A percentile compares a stretch with the other conserved stretches of the same genome.
These are phyloP conservation scores for Alca torda DNA, from an alignment of 2,797 vertebrate species.

Conservation along the genomic window DNA sequence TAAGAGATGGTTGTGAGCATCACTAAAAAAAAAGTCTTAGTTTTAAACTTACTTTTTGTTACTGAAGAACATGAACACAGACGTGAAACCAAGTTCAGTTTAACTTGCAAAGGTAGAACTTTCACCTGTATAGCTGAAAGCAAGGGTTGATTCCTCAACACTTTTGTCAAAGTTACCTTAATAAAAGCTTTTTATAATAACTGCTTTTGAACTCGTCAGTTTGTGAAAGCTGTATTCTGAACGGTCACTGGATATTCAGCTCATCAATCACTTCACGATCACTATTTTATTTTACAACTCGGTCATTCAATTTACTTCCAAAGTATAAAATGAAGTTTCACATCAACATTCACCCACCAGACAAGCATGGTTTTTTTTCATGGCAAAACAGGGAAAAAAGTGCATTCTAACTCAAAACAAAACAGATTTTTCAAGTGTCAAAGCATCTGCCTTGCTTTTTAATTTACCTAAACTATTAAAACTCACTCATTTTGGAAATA, in stretches of 20 bases:
- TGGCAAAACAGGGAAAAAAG: accelerated
- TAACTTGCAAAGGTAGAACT: not conserved
- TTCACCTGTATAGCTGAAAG: not conserved
- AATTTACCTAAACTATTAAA: not conserved
- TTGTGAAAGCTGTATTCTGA: not conserved
- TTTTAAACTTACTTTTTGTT: not conserved
- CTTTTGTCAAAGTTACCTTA: not conserved
- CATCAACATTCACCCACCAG: not conserved
- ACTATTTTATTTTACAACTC: not conserved
- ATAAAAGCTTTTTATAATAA: not conserved
- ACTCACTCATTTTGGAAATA: not conserved
- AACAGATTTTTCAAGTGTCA: not conserved
- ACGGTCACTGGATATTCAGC: not conserved
- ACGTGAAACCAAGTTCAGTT: not conserved
- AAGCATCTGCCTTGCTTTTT: not conserved
- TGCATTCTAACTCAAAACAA: not conserved
- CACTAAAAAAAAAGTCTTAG: not conserved
- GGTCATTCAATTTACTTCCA: not conserved
- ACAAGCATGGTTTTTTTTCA: accelerated
- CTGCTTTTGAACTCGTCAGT: not conserved
- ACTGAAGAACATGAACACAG: not conserved
- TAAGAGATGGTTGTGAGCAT: not conserved
- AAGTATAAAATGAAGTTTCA: not conserved
- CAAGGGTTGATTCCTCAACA: not conserved
- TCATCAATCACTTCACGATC: not conserved